Evolutionary conservation across 2,797 vertebrate genomes (phyloP), one percentile per base, ranked within the genome.

Genomic region (Podarcis siculus): DNA sequence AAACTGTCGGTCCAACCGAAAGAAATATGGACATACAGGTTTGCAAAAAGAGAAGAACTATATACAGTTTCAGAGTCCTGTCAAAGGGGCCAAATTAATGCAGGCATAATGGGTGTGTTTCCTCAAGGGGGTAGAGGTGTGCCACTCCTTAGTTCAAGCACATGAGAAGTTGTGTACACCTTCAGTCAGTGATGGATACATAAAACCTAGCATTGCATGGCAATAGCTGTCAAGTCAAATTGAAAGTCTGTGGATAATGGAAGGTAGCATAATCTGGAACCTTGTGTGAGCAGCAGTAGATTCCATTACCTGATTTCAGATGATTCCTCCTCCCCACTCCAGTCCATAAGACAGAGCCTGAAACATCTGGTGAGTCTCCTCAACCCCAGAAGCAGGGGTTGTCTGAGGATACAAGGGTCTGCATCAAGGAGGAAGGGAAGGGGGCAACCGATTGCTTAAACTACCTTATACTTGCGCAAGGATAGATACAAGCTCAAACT

Each of bases 401-500:
- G 4, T 71, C 61, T 13, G n/a, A 8, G 1, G 10, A 30, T 71
- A 15, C 69, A 71, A n/a, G 32, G 72, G 72, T 17, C 13, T 73
- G 17, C 32, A 73, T 32, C 19, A 19, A 2, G 6, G 15, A 73
- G 35, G 72, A 73, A 35, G 35, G 21, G 72, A 73, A 73, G 35
- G 72, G 32, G 35, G 35, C n/a, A 35, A 73, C 2, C 8, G 3
- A 35, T 73, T 73, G n/a, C 17, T 13, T 32, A 73, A 73, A 37
- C 19, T 73, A 19, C 72, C 13, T 7, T 73, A 32, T 7, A 73
- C 72, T 21, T 73, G 13, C 1, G n/a, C 71, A 73, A 35, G 8
- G 15, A 15, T 37, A 35, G 72, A 73, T 37, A 21, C 72, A 93
- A 92, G 92, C 37, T 73, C 58, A 30, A 66, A 66, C 76, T 93